Percentiles rank a stretch among this genome's conserved stretches.
These are phyloP conservation scores for Mimachlamys varia DNA, from an alignment of 2,888 invertebrate genomes.

Conservation along the genomic window DNA sequence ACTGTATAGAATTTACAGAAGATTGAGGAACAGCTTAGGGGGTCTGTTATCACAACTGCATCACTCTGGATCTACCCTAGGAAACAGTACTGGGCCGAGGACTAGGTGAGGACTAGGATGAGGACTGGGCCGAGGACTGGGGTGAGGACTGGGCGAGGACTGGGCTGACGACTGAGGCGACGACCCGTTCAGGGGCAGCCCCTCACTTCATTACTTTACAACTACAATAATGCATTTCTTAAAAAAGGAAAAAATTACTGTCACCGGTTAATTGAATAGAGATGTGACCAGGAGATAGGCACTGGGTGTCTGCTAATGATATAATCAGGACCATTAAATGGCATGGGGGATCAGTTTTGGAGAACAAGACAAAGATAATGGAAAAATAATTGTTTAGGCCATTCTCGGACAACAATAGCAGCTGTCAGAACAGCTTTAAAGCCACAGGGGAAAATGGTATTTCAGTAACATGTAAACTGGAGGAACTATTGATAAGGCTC, in stretches of 20 bases:
- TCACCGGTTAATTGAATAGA: conserved; percentile 16
- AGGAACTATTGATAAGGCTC: neutral
- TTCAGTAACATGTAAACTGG: neutral
- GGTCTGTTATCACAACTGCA: neutral
- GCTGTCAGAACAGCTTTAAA: neutral
- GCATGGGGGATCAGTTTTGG: neutral
- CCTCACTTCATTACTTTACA: neutral
- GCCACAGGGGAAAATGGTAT: neutral
- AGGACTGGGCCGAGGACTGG: neutral
- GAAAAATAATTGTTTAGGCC: conserved; percentile 7
- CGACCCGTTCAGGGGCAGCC: too few species aligned
- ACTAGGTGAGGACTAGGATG: too few species aligned
- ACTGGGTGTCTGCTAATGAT: neutral
- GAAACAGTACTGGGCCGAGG: neutral
- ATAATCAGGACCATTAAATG: conserved; percentile 8
- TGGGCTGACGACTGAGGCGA: too few species aligned
- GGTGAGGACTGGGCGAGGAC: neutral
- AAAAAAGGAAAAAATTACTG: neutral
- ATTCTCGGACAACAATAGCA: conserved; percentile 23
- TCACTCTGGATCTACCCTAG: neutral
- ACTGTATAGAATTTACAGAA: neutral
- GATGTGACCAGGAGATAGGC: neutral
- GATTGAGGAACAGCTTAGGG: neutral
- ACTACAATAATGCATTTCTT: neutral
- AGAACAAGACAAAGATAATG: conserved; percentile 12